phyloP scores from a whole-genome alignment of 1,140 invertebrate species.

The Neuroterus valhalla region DNA sequence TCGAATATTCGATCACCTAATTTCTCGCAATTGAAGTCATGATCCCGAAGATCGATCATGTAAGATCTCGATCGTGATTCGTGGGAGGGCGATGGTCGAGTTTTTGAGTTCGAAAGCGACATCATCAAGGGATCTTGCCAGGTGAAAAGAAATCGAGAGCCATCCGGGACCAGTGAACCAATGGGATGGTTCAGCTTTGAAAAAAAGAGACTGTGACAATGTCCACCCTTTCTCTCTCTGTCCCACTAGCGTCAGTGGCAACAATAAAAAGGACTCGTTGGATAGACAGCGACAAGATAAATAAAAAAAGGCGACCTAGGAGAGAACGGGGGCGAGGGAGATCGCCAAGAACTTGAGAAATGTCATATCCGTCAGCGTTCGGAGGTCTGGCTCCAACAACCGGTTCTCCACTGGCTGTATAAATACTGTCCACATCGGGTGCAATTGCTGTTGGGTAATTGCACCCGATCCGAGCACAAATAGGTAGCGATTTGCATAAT shows the following conservation, averaged over 20 bases:
- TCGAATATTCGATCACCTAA: background rate
- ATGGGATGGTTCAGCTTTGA: background rate
- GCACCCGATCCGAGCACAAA: conserved; percentile 37
- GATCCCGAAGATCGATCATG: background rate
- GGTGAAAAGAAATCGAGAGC: conserved; percentile 31
- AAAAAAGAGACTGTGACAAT: conserved; percentile 9
- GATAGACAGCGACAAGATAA: conserved; percentile 37
- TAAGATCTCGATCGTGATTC: conserved; percentile 2
- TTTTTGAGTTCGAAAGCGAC: conserved; percentile 45
- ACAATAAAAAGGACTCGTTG: conserved; percentile 13
- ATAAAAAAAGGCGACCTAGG: conserved; percentile 35
- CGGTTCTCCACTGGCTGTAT: conserved; percentile 36
- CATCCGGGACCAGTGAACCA: background rate
- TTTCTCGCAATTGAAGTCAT: background rate
- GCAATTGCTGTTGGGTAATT: conserved; percentile 48
- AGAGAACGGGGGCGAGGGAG: conserved; percentile 36
- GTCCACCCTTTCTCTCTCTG: background rate
- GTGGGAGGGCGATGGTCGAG: conserved; percentile 38
- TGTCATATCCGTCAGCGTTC: conserved; percentile 70
- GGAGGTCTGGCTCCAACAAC: conserved; percentile 45
- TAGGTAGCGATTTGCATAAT: conserved; percentile 53
- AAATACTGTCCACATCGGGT: conserved; percentile 38
- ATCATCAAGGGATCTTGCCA: conserved; percentile 27
- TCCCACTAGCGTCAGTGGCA: conserved; percentile 6
- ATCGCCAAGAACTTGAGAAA: conserved; percentile 63